Evolutionary conservation across 2,113 vertebrate genomes (phyloP), one percentile per base, ranked within the genome.

Genomic region (Crotophaga sulcirostris): DNA sequence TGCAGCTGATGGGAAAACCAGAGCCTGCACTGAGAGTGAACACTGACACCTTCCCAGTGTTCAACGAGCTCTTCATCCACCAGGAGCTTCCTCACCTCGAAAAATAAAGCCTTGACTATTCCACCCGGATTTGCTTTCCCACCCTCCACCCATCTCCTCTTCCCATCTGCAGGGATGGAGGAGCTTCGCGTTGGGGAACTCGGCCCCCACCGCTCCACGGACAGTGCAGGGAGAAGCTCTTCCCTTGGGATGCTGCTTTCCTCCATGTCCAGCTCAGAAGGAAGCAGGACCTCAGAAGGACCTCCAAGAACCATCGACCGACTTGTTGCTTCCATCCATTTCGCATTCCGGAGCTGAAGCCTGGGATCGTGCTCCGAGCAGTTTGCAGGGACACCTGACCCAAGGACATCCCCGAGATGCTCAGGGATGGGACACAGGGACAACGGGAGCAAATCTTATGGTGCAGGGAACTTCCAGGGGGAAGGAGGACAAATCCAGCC

Each of bases 31-130:
- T 34, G 52, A 2, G 28, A 59, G 20, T 36, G 19, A 67, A 47
- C 34, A 11, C 21, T 0, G 8, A 21, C 54, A 29, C 42, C 9
- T 16, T 18, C 52, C 3, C 0, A 9, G 6, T 4, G 9, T 75
- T 29, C 5, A 7, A 8, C 0, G 64, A 47, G 24, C 38, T 6
- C n/a, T 19, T 4, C 29, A 10, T 33, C 25, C 6, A 2, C 4
- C 6, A 8, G 0, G 10, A 33, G 28, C 58, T 20, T 14, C 16
- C 18, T 47, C 7, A 9, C 11, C 24, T 9, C 3, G 9, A 15
- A 40, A 51, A 38, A 28, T 4, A 63, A 55, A 47, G 51, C 19
- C 8, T 23, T 16, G 76, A 44, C 10, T 49, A 3, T 17, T 47
- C 33, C 4, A 20, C 31, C 16, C 17, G 3, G 8, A 15, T 54